Conservation (phyloP, 2,797 vertebrate genomes). For the Gallinago stenura region DNA sequence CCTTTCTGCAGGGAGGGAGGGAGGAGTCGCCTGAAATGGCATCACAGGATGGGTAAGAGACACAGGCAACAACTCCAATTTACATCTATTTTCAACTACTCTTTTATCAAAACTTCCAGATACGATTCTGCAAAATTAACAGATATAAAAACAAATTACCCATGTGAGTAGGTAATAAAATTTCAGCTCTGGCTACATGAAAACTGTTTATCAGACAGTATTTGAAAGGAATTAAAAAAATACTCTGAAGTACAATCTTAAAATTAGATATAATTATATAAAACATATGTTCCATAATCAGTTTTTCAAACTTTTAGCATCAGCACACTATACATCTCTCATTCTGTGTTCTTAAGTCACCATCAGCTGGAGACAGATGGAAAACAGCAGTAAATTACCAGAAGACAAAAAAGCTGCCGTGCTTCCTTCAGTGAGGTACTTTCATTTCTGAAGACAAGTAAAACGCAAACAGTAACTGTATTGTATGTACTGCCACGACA, state of each 20-base stretch:
- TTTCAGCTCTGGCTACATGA: background rate
- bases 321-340: background rate
- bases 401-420: background rate
- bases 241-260: background rate
- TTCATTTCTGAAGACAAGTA: background rate
- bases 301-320: background rate
- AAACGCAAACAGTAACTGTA: background rate
- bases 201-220: background rate
- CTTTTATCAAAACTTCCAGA: background rate
- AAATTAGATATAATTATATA: background rate
- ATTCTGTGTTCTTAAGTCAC: background rate
- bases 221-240: background rate
- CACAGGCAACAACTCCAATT: background rate
- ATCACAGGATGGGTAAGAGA: background rate
- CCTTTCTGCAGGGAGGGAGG: background rate
- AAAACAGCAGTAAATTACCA: background rate
- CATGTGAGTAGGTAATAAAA: background rate
- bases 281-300: background rate
- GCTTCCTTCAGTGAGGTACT: background rate
- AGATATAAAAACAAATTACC: background rate
- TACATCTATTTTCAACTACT: background rate
- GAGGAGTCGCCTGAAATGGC: background rate
- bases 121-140: background rate
- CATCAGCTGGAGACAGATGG: background rate
- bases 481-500: background rate